phyloP scores from a whole-genome alignment of 30 jellyfish, hydroid and myxozoan species.

The Hydractinia symbiolongicarpus region DNA sequence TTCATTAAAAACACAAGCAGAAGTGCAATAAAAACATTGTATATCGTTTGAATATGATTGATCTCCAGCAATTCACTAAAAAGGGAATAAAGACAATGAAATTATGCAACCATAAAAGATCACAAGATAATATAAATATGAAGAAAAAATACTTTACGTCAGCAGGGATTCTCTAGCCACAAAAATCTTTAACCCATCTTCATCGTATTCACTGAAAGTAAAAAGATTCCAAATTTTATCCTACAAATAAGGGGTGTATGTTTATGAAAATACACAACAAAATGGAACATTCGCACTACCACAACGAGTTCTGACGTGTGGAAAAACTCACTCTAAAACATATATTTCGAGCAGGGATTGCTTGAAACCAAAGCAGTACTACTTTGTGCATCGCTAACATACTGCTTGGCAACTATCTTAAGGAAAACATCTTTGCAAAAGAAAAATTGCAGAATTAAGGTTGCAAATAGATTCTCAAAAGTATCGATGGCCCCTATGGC shows the following conservation, averaged over 20 bases:
- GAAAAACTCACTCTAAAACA: too few species aligned
- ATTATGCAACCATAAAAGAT: background rate
- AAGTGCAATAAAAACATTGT: slow-evolving; percentile 75
- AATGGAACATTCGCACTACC: too few species aligned
- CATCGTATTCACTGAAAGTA: slow-evolving; percentile 46
- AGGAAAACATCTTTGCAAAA: too few species aligned
- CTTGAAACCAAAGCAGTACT: too few species aligned
- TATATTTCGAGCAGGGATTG: too few species aligned
- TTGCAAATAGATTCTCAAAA: too few species aligned
- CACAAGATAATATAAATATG: background rate
- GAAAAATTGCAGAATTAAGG: too few species aligned
- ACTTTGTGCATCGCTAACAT: too few species aligned
- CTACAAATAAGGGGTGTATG: background rate
- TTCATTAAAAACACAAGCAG: slow-evolving; percentile 55
- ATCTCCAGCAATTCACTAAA: slow-evolving; percentile 64
- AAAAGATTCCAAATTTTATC: background rate
- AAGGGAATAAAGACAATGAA: background rate
- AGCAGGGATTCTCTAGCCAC: slow-evolving; percentile 60
- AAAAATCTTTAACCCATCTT: slow-evolving; percentile 57
- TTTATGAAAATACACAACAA: too few species aligned
- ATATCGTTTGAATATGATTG: slow-evolving; percentile 71
- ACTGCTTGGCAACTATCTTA: too few species aligned
- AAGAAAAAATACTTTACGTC: slow-evolving; percentile 46
- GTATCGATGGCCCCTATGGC: too few species aligned
- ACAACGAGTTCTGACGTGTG: too few species aligned